A percentile compares a stretch with the other conserved stretches of the same genome.
Evolutionary conservation across 2,888 invertebrate genomes (phyloP).

Genomic region (Latrodectus hesperus): DNA sequence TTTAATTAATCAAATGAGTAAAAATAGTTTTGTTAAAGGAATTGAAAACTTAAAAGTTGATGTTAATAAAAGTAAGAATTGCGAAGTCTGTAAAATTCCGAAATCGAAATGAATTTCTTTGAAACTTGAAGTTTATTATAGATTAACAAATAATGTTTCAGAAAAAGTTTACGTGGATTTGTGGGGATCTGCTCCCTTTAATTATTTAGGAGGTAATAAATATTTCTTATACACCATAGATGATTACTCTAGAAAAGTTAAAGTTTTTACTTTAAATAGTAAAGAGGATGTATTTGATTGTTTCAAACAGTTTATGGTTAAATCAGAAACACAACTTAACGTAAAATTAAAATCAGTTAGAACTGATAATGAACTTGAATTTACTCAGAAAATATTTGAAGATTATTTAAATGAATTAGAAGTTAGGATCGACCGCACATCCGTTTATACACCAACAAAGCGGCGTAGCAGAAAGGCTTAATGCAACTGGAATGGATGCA

Average conservation of each 20-base stretch:
- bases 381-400: neutral
- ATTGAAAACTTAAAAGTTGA: neutral
- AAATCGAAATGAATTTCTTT: neutral
- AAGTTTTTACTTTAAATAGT: neutral
- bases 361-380: neutral
- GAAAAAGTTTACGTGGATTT: neutral
- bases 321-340: no score
- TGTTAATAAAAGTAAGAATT: neutral
- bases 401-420: neutral
- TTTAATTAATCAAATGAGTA: slow-evolving; percentile 1
- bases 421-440: slow-evolving; percentile 4
- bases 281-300: neutral
- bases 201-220: neutral
- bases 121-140: neutral
- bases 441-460: neutral
- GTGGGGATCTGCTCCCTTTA: neutral
- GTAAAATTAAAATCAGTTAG: neutral
- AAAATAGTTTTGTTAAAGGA: neutral
- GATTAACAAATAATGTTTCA: neutral
- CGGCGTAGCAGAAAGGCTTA: neutral
- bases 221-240: neutral
- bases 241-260: neutral
- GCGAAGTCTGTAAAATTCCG: neutral
- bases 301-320: neutral
- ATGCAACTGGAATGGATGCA: neutral